Percentiles rank a stretch among this genome's conserved stretches.
These are phyloP conservation scores for Subacronicta megacephala DNA, from an alignment of 2,888 invertebrate species.

Conservation along the genomic window DNA sequence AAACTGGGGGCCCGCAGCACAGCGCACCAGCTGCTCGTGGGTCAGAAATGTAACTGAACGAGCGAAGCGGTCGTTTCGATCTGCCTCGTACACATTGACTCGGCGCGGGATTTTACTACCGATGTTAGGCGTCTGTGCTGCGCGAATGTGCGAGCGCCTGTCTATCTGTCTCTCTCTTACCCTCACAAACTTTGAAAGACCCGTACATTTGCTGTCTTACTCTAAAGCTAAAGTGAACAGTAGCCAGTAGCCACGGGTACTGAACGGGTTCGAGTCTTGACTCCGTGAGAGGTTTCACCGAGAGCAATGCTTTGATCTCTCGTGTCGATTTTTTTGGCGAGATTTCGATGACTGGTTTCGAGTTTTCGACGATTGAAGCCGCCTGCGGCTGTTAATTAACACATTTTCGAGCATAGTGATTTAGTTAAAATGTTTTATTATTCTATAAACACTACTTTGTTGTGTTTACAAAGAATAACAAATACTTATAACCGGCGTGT, in stretches of 20 bases:
- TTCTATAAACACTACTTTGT: constrained; percentile 13
- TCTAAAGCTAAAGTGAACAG: constrained; percentile 78
- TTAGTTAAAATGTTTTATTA: constrained; percentile 56
- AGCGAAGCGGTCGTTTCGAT: constrained; percentile 74
- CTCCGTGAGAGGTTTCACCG: constrained; percentile 81
- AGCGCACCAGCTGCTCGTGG: constrained; percentile 83
- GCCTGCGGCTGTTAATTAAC: constrained; percentile 80
- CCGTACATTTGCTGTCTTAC: constrained; percentile 55
- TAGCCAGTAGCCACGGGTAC: constrained; percentile 80
- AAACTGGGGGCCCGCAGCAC: constrained; percentile 75
- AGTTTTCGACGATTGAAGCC: constrained; percentile 76
- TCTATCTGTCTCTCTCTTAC: constrained; percentile 66
- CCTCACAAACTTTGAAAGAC: constrained; percentile 15
- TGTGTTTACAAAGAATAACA: neutral
- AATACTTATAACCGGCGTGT: neutral
- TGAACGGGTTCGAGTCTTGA: constrained; percentile 86
- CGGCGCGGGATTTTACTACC: constrained; percentile 78
- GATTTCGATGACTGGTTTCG: constrained; percentile 79
- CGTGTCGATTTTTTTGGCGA: constrained; percentile 80
- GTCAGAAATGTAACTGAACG: constrained; percentile 84
- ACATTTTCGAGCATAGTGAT: constrained; percentile 71
- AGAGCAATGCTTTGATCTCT: constrained; percentile 76
- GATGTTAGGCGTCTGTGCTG: constrained; percentile 69
- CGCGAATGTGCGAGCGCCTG: constrained; percentile 82
- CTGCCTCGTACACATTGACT: constrained; percentile 74